Base-by-base conservation (phyloP, 2,797 vertebrate genomes). In the Distichodus sexfasciatus region DNA sequence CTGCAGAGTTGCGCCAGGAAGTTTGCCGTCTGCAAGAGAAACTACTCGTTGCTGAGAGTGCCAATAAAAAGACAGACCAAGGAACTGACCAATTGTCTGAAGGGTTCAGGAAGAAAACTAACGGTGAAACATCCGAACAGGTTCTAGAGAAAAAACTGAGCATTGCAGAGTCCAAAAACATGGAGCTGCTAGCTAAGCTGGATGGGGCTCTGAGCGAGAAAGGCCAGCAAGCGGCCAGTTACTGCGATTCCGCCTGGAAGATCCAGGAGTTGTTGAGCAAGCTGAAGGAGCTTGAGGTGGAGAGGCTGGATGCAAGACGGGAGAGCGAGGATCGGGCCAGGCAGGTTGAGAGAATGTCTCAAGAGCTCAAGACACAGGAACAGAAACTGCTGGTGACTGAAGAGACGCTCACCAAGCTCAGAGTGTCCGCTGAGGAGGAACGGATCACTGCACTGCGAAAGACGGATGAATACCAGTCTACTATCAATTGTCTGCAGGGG, bases 1-100 rank as follows among this genome's bases (percentile, higher is more conserved):
- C 88, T 6, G 58, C 47, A 3, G 80, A 87, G 41, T 87, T 98
- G 15, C 84, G 79, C 29, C 65, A 64, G 41, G 76, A 91, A 38
- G 81, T 94, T 35, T 75, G 84, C 8, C 84, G 91, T 58, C 88
- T 97, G 35, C 87, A 91, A 78, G 89, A 82, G 53, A 92, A 95
- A 59, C 79, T 91, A 19, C 79, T 82, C 26, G 77, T 77, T 19
- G 80, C 84, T 9, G 89, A 84, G 40, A 89, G 76, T 47, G 78
- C 84, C 2, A 28, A 12, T 84, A 86, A 71, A 77, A 38, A 69
- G 67, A 77, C 11, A 28, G 84, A 43, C 66, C 79, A 76, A 36
- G 78, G 80, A 46, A 78, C 83, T n/a, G 85, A 84, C 8, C 63
- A 59, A 4, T 84, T 72, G 4, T 35, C 68, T 21, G 70, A 63